Base-by-base conservation (phyloP, 2,113 vertebrate species). In the Ceyx melanurus region DNA sequence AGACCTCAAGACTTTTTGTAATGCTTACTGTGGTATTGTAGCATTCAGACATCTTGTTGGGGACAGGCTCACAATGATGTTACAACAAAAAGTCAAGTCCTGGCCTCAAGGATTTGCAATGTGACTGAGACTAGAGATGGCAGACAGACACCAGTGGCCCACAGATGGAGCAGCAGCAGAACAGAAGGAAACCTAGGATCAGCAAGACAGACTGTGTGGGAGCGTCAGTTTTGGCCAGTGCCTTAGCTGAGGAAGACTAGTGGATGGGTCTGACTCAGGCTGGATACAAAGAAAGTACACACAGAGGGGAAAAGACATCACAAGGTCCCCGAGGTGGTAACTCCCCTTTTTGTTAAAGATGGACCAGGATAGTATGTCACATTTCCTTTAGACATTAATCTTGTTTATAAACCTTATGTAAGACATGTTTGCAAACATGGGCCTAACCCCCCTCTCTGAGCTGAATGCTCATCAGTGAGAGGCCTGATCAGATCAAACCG, bases 391-490 rank as follows among this genome's bases (percentile, higher is more conserved):
- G 31, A 65, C 29, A 54, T 54, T 53, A 74, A 50, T 51, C 28
- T 67, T 46, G 60, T 67, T 71, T 58, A 0, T 64, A 89, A 51
- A 9, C 8, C 4, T 3, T 46, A 45, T 3, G 29, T 76, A 86
- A 89, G 82, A 80, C 8, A 15, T 2, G 0, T 73, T 86, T 57
- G n/a, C 68, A 73, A 77, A 23, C 7, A 40, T 4, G 33, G 54
- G 66, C 17, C 53, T 43, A 64, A 25, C 29, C 13, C 45, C 25
- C 10, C 5, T 29, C 23, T 89, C 37, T 40, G 35, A 88, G 54
- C 80, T 25, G 10, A 56, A 26, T 6, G 7, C 50, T 68, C 15
- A 22, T 48, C 0, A 0, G 0, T 48, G 20, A 72, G 37, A 87
- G 12, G 48, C 29, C 86, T 86, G 76, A 71, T 22, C 37, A 68